Conservation (phyloP, 2,888 invertebrate genomes). For the Idaea biselata region DNA sequence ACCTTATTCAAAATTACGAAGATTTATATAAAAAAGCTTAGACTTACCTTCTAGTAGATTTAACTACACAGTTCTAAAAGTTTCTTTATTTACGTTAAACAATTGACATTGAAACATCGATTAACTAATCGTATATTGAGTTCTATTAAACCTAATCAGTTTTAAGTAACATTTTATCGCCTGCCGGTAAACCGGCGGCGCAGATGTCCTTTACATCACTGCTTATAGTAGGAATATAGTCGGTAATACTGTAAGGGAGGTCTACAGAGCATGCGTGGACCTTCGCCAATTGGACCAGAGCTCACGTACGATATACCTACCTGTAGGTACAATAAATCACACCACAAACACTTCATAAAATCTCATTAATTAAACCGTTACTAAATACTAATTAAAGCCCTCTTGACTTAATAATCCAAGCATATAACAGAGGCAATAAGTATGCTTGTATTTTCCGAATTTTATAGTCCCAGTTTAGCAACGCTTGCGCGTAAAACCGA, state of each 20-base stretch:
- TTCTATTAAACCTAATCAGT: constrained; percentile 34
- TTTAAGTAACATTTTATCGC: constrained; percentile 50
- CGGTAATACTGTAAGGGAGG: constrained; percentile 32
- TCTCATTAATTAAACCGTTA: background rate
- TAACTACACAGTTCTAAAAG: background rate
- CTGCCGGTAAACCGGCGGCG: constrained; percentile 65
- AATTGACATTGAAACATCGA: constrained; percentile 62
- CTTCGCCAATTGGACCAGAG: constrained; percentile 64
- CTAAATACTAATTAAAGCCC: background rate
- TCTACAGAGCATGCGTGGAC: constrained; percentile 62
- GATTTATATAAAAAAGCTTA: background rate
- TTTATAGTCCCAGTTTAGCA: constrained; percentile 7
- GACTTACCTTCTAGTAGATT: background rate
- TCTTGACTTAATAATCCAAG: background rate
- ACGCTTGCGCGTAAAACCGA: constrained; percentile 71
- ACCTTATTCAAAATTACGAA: too few relatives aligned
- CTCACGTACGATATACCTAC: constrained; percentile 37
- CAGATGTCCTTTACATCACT: constrained; percentile 60
- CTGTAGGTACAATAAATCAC: constrained; percentile 12
- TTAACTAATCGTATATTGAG: constrained; percentile 44
- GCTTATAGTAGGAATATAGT: constrained; percentile 54
- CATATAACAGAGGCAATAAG: background rate
- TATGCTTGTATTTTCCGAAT: background rate
- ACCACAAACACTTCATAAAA: background rate
- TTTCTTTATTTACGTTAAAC: constrained; percentile 51